Conservation (phyloP, 2,797 vertebrate genomes). For the Hypotaenidia okinawae region DNA sequence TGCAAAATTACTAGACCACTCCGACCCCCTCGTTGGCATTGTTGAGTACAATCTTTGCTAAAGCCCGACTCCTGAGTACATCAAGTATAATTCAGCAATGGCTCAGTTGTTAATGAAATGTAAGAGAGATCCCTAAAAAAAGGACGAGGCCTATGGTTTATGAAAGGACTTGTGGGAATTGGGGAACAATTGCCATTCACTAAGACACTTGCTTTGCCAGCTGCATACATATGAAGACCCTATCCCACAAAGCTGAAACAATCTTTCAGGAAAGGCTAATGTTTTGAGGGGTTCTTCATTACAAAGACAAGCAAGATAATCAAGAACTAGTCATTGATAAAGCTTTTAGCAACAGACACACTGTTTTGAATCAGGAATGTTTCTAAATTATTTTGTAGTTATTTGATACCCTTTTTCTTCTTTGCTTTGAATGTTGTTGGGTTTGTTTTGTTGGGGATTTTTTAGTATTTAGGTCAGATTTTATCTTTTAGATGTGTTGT, state of each 20-base stretch:
- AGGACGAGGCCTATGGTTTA: not conserved
- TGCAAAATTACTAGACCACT: not conserved
- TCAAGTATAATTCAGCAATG: not conserved
- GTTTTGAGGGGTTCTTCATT: not conserved
- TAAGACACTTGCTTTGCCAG: conserved; percentile 41
- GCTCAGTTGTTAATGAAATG: conserved; percentile 6
- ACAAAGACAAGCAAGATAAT: conserved; percentile 10
- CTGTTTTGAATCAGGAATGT: not conserved
- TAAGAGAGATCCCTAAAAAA: not conserved
- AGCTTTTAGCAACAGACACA: not conserved
- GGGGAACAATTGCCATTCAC: conserved; percentile 16
- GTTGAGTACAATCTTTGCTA: not conserved
- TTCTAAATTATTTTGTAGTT: not conserved
- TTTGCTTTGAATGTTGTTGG: not conserved
- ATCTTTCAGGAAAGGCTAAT: not conserved
- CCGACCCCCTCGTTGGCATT: not conserved
- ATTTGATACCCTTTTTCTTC: not conserved
- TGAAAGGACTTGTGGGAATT: conserved; percentile 47
- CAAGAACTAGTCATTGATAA: not conserved
- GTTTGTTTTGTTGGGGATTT: no score
- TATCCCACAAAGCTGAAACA: conserved; percentile 22
- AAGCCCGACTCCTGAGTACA: not conserved
- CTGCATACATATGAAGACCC: conserved; percentile 13
- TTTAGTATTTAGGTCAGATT: not conserved
- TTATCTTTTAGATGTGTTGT: not conserved